Evolutionary conservation across 2,113 vertebrate species (phyloP), one percentile per base, ranked within the genome.

Genomic region (Oceanites oceanicus): DNA sequence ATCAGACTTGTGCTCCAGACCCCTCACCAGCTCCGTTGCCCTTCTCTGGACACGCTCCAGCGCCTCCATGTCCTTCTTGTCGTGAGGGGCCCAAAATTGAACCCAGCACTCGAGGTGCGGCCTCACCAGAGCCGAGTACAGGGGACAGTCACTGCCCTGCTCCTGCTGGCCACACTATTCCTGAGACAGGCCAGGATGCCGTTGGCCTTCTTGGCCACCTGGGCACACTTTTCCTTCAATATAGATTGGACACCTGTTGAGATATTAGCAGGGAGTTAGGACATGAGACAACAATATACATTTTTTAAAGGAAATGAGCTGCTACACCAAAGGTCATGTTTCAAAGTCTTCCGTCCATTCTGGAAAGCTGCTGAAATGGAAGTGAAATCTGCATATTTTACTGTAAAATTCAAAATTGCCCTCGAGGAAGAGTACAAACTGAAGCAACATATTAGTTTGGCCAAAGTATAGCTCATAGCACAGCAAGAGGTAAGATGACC

Each of bases 231-330:
- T 2, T 56, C 32, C 36, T 70, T 38, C 29, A 25, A 20, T 18
- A 32, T 0, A 9, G 9, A 50, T 21, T 11, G 6, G 10, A 36
- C 7, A 18, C 2, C n/a, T 59, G 1, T 10, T 42, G 29, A 83
- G 62, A 88, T 74, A 59, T 15, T 7, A 79, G 65, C 47, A 74
- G 32, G 32, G 30, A 61, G 13, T 55, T 32, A 21, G 10, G 36
- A 25, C 1, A 3, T 30, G 10, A 20, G 17, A 80, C 8, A 74
- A 50, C 18, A 86, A 12, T 10, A 6, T 6, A 17, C 4, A 6
- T 11, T n/a, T 73, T 72, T 85, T 38, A 58, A 58, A 58, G 49
- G 20, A 77, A 61, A 66, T 10, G 32, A 53, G 44, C 68, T 91
- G 36, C 63, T 65, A 52, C 58, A 40, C 15, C n/a, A 67, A 58